phyloP scores from a whole-genome alignment of 2,797 vertebrate genomes.

The Sebastiscus tertius region DNA sequence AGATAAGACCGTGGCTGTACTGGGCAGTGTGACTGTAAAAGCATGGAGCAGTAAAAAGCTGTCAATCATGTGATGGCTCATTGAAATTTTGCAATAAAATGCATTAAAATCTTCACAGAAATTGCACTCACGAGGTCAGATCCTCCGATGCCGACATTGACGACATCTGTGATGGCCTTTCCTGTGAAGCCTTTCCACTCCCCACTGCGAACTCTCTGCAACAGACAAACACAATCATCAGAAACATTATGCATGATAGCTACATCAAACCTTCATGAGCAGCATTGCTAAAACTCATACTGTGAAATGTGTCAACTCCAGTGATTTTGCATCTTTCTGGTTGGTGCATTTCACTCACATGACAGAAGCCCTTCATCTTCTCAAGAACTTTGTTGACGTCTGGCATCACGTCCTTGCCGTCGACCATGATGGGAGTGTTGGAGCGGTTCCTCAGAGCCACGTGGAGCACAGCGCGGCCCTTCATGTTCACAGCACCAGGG shows the following conservation, averaged over 20 bases:
- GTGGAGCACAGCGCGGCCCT: slow-evolving; percentile 96
- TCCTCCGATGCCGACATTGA: slow-evolving; percentile 96
- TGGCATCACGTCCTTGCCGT: slow-evolving; percentile 94
- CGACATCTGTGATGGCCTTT: slow-evolving; percentile 94
- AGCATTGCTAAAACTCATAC: neutral
- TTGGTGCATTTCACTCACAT: slow-evolving; percentile 79
- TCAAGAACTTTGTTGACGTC: slow-evolving; percentile 95
- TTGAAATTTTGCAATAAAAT: neutral
- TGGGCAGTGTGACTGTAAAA: neutral
- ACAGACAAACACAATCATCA: neutral
- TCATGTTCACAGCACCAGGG: slow-evolving; percentile 8
- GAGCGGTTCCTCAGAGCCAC: slow-evolving; percentile 95
- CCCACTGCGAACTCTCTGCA: slow-evolving; percentile 91
- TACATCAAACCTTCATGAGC: neutral
- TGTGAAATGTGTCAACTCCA: neutral
- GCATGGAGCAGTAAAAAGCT: neutral
- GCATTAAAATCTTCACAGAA: neutral
- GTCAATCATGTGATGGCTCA: neutral
- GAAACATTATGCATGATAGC: neutral
- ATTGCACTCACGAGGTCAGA: slow-evolving; percentile 91
- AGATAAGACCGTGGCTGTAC: neutral
- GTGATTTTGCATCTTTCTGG: neutral
- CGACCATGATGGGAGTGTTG: slow-evolving; percentile 88
- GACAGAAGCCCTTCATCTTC: slow-evolving; percentile 97
- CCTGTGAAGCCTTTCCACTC: slow-evolving; percentile 97